Evolutionary conservation across 2,113 vertebrate genomes (phyloP), one percentile per base, ranked within the genome.

Genomic region (Oreocharis arfaki): DNA sequence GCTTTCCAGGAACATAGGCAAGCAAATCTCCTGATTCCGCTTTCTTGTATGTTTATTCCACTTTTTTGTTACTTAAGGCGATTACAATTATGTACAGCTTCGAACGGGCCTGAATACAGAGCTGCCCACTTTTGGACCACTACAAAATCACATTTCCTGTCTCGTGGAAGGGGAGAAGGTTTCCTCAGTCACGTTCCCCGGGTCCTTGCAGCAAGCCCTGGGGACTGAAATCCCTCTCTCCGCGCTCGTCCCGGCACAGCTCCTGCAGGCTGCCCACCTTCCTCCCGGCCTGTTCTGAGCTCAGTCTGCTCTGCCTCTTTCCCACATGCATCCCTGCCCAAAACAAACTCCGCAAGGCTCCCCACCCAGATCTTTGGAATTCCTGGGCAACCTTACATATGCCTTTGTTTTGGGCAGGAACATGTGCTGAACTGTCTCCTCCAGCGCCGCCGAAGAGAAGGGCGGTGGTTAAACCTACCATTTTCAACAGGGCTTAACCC

Each of bases 361-460:
- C 96, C 89, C 96, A 96, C 94, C 95, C 95, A 95, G 80, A 92
- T 93, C 94, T 93, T 93, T 89, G 13, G 82, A 95, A 97, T 97
- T 97, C 95, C 93, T 96, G 93, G 81, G 95, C 93, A 96, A 71
- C 93, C 47, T 78, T 89, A 86, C 5, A 14, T 76, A 52, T 77
- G 86, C 91, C 77, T 97, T 97, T 97, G 95, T 94, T 97, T 95
- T 89, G 86, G 89, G 95, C 79, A 92, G 91, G 71, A 70, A 90
- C 89, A 4, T 96, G 95, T 91, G 94, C 91, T 87, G 95, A 97
- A 24, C 91, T 87, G 94, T 92, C 91, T 93, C 83, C 56, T 39
- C 9, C 11, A 92, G 71, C 26, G 13, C 71, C 4, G 46, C 63
- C 9, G 26, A 90, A 79, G 88, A 88, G 55, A 55, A 87, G 69